These are phyloP conservation scores for Caradrina clavipalpis DNA, from an alignment of 2,888 invertebrate species.

Conservation along the genomic window DNA sequence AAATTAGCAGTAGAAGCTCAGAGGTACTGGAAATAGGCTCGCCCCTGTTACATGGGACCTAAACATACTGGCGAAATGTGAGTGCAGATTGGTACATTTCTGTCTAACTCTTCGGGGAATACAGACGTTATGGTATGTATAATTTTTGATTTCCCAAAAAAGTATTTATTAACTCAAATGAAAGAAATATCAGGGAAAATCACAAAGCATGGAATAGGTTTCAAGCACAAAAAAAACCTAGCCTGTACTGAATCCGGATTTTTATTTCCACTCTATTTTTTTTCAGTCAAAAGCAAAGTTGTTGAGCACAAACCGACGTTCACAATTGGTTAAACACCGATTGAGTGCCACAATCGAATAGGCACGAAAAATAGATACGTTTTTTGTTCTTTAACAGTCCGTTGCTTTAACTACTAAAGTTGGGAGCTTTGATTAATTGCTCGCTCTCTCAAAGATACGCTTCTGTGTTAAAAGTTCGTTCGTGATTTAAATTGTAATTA, in stretches of 20 bases:
- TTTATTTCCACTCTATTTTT: constrained; percentile 24
- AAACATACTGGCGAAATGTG: no score
- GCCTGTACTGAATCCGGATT: neutral
- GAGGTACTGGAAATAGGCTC: no score
- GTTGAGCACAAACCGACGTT: constrained; percentile 49
- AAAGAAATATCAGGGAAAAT: neutral
- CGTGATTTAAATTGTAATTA: constrained; percentile 62
- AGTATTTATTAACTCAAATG: constrained; percentile 26
- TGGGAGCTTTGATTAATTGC: constrained; percentile 58
- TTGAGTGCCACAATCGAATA: constrained; percentile 48
- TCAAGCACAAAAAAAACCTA: constrained; percentile 1
- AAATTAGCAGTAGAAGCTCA: no score
- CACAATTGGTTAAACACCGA: constrained; percentile 57
- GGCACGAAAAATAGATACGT: constrained; percentile 31
- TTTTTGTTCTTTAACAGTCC: constrained; percentile 42
- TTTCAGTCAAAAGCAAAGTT: constrained; percentile 42
- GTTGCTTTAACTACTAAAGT: constrained; percentile 55
- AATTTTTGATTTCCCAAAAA: constrained; percentile 13
- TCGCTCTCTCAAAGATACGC: constrained; percentile 58
- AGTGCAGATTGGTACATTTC: no score
- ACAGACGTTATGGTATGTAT: no score
- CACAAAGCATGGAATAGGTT: neutral
- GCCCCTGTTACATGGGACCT: no score
- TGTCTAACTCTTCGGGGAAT: no score
- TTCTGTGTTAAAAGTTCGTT: constrained; percentile 59